phyloP scores from a whole-genome alignment of 2,797 vertebrate species.

The Sternarchorhynchus goeldii region DNA sequence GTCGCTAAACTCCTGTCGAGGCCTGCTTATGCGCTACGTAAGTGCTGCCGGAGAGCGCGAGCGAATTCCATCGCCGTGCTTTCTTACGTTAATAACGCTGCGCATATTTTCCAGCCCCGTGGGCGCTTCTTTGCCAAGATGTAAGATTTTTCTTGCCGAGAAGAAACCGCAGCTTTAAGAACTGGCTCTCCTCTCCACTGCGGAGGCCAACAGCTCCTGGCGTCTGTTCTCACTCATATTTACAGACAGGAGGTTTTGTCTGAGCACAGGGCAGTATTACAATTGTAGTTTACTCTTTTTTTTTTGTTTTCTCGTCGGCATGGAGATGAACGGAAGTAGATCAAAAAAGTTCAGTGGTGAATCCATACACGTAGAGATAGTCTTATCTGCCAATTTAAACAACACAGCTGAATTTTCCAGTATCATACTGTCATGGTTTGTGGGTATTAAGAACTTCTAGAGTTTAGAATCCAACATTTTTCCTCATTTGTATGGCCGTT shows the following conservation, averaged over 20 bases:
- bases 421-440: conserved; percentile 26
- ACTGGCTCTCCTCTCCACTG: conserved; percentile 24
- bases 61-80: conserved; percentile 35
- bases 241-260: conserved; percentile 33
- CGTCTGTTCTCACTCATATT: conserved; percentile 30
- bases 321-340: conserved; percentile 22
- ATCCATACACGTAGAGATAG: conserved; percentile 13
- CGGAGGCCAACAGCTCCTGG: conserved; percentile 34
- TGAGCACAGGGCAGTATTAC: conserved; percentile 40
- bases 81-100: conserved; percentile 51
- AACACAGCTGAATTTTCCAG: conserved; percentile 38
- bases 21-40: conserved; percentile 51
- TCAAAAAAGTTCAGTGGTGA: conserved; percentile 14
- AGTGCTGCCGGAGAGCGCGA: conserved; percentile 38
- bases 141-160: conserved; percentile 51
- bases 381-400: conserved; percentile 31
- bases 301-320: not conserved
- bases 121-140: conserved; percentile 50
- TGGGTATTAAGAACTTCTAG: conserved; percentile 28
- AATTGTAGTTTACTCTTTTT: conserved; percentile 48
- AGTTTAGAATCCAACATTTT: not conserved
- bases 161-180: conserved; percentile 54
- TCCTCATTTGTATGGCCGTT: conserved; percentile 35
- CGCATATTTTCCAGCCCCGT: conserved; percentile 60
- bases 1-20: conserved; percentile 59